Evolutionary conservation across 2,888 invertebrate species (phyloP).

Genomic region (Oscheius myriophilus): DNA sequence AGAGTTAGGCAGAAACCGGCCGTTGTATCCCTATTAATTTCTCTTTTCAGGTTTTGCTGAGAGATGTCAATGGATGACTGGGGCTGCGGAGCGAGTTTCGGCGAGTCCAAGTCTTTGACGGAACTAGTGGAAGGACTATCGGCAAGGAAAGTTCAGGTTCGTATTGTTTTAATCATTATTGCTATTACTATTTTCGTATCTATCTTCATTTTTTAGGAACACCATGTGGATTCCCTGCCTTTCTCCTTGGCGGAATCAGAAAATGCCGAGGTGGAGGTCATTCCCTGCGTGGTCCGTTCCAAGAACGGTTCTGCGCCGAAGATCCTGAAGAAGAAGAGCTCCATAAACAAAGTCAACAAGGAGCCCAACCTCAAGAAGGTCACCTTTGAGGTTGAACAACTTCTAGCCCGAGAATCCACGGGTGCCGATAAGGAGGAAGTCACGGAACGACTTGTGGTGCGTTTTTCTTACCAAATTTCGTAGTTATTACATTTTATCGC

Average conservation of each 20-base stretch:
- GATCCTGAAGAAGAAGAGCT: slow-evolving; percentile 56
- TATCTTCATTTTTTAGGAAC: slow-evolving; percentile 12
- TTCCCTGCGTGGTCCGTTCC: slow-evolving; percentile 20
- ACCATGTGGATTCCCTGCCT: slow-evolving; percentile 13
- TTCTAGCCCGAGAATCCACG: slow-evolving; percentile 41
- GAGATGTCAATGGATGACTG: slow-evolving; percentile 24
- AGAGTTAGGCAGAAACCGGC: too few species aligned
- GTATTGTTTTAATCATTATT: too few species aligned
- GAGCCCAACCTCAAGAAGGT: slow-evolving; percentile 53
- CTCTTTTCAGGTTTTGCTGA: neutral
- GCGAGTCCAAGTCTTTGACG: slow-evolving; percentile 15
- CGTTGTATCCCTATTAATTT: neutral
- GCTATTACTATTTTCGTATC: neutral
- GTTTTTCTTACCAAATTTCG: neutral
- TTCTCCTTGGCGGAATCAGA: slow-evolving; percentile 18
- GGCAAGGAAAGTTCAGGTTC: slow-evolving; percentile 14
- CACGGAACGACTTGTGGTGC: slow-evolving; percentile 44
- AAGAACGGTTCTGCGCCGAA: slow-evolving; percentile 44
- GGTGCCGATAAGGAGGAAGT: slow-evolving; percentile 42
- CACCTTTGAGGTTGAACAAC: slow-evolving; percentile 55
- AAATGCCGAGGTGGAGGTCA: slow-evolving; percentile 21
- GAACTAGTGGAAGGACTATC: slow-evolving; percentile 27
- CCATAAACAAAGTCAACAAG: slow-evolving; percentile 41
- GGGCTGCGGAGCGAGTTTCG: slow-evolving; percentile 30
- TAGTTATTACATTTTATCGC: neutral